Conservation (phyloP, 2,113 vertebrate genomes). For the Chamaetylas fuelleborni region DNA sequence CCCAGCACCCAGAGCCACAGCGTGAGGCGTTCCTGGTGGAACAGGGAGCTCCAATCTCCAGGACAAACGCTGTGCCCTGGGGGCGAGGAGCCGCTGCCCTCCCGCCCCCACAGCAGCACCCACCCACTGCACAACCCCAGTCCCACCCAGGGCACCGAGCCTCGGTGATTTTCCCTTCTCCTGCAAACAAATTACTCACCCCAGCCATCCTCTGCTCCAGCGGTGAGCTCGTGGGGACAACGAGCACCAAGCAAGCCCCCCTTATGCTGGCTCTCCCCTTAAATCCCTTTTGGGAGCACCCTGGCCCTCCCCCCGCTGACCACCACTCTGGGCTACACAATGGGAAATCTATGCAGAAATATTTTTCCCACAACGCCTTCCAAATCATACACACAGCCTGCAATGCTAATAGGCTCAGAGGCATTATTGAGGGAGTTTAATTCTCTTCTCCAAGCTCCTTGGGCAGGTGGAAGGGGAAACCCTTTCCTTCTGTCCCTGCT, state of each 20-base stretch:
- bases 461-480: background rate
- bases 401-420: constrained; percentile 28
- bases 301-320: background rate
- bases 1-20: background rate
- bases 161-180: background rate
- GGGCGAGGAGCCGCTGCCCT: background rate
- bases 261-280: background rate
- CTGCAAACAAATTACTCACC: background rate
- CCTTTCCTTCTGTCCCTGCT: background rate
- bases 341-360: constrained; percentile 34
- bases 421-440: background rate
- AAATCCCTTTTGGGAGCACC: background rate
- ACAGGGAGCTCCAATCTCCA: background rate
- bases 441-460: background rate
- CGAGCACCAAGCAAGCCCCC: background rate
- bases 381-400: constrained; percentile 20
- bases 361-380: constrained; percentile 51
- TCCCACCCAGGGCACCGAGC: background rate
- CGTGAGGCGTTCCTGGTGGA: no score
- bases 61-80: background rate
- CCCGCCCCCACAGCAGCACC: background rate
- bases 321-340: background rate
- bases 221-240: background rate
- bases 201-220: background rate
- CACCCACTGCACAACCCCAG: fast-evolving